These are phyloP conservation scores for Okapia johnstoni DNA, from an alignment of 2,113 vertebrate species.

Conservation along the genomic window DNA sequence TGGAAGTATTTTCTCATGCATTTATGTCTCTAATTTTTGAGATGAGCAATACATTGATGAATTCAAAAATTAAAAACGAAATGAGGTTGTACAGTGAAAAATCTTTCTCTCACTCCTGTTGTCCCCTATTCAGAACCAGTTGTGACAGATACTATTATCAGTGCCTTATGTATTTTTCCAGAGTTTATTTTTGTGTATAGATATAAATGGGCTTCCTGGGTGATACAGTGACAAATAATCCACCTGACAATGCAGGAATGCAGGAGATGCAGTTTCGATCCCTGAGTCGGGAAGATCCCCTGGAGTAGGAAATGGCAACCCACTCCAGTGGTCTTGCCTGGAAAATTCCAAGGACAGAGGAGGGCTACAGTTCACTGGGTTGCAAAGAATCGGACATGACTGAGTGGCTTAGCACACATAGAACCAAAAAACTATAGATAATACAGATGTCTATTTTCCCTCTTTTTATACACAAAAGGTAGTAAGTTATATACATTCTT, in stretches of 20 bases:
- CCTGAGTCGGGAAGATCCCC: neutral
- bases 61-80: neutral
- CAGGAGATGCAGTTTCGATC: neutral
- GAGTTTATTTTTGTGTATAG: neutral
- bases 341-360: neutral
- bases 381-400: neutral
- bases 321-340: neutral
- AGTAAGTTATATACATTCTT: neutral
- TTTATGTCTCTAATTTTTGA: neutral
- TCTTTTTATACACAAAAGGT: neutral
- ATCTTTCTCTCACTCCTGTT: neutral
- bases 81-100: neutral
- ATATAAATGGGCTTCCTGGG: neutral
- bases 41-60: neutral
- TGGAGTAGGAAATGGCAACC: neutral
- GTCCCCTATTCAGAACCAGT: neutral
- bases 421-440: neutral
- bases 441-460: neutral
- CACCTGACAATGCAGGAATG: neutral
- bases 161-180: neutral
- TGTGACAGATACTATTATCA: neutral
- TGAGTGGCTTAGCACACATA: neutral
- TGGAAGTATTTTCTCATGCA: neutral
- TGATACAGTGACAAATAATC: neutral
- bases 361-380: neutral